Evolutionary conservation across 2,888 invertebrate species (phyloP).

Genomic region (Drosophila robusta): DNA sequence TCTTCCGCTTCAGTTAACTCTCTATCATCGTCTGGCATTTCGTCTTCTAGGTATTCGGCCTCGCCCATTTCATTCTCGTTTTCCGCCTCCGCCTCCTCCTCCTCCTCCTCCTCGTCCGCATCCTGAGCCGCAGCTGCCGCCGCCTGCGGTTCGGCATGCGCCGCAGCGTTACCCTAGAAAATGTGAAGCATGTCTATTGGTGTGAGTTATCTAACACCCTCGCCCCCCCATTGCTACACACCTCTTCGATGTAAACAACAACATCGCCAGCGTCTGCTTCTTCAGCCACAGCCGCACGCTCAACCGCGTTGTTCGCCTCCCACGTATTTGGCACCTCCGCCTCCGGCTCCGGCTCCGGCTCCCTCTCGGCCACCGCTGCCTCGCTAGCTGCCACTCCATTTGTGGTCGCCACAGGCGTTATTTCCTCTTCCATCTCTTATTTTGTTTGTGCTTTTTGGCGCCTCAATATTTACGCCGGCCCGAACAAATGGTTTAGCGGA

Average conservation of each 20-base stretch:
- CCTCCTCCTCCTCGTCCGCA: constrained; percentile 7
- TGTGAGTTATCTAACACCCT: constrained; percentile 23
- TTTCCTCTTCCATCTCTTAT: constrained; percentile 58
- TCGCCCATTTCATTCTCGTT: constrained; percentile 54
- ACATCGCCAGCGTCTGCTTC: constrained; percentile 17
- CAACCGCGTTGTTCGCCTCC: constrained; percentile 23
- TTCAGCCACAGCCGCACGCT: constrained; percentile 15
- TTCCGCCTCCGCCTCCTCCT: constrained; percentile 7
- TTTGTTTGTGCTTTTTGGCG: constrained; percentile 45
- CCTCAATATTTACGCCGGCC: constrained; percentile 45
- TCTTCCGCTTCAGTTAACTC: constrained; percentile 16
- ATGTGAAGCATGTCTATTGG: constrained; percentile 34
- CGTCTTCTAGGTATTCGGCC: constrained; percentile 64
- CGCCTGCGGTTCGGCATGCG: constrained; percentile 12
- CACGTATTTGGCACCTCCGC: constrained; percentile 11
- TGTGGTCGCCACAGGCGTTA: constrained; percentile 39
- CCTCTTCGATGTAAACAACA: constrained; percentile 58
- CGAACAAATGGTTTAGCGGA: constrained; percentile 1
- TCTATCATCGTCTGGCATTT: constrained; percentile 33
- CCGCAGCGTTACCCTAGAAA: constrained; percentile 41
- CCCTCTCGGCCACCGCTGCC: constrained; percentile 1
- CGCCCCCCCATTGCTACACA: constrained; percentile 29
- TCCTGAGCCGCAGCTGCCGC: background rate
- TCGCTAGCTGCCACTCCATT: constrained; percentile 45
- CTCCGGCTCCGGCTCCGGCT: background rate